phyloP scores from a whole-genome alignment of 2,797 vertebrate genomes.

The Meda fulgida region DNA sequence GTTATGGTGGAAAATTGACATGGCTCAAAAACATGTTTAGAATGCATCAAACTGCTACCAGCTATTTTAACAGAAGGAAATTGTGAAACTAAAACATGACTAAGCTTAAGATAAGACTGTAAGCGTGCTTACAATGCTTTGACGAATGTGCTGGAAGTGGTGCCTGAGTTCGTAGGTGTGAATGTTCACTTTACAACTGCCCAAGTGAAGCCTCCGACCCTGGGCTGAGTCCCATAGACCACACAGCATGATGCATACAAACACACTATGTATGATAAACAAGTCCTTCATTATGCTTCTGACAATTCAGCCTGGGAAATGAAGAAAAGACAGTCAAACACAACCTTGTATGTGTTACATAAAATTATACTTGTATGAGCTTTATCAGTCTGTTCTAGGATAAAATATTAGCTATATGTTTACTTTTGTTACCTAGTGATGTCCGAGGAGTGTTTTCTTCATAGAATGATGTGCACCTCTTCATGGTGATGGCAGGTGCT shows the following conservation, averaged over 20 bases:
- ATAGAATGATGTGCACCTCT: constrained; percentile 30
- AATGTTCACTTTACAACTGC: constrained; percentile 72
- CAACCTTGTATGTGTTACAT: background rate
- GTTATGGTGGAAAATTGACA: constrained; percentile 2
- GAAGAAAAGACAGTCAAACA: background rate
- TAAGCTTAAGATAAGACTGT: background rate
- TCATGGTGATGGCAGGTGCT: constrained; percentile 32
- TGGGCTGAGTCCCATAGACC: constrained; percentile 48
- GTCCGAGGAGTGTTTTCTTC: constrained; percentile 29
- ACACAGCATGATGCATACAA: constrained; percentile 51
- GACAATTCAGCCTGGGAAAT: constrained; percentile 19
- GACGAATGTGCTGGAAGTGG: constrained; percentile 71
- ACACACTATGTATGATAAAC: background rate
- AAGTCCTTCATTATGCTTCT: constrained; percentile 50
- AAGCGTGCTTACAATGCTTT: constrained; percentile 68
- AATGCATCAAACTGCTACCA: background rate
- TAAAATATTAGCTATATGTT: background rate
- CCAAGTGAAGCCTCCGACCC: constrained; percentile 67
- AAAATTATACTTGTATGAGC: background rate
- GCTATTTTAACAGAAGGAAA: constrained; percentile 19
- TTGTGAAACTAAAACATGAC: background rate
- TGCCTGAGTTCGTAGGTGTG: constrained; percentile 76
- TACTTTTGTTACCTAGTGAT: constrained; percentile 40
- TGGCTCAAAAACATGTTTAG: background rate
- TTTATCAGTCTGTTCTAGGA: background rate